These are phyloP conservation scores for Gouania willdenowi DNA, from an alignment of 2,797 vertebrate genomes.

Conservation along the genomic window DNA sequence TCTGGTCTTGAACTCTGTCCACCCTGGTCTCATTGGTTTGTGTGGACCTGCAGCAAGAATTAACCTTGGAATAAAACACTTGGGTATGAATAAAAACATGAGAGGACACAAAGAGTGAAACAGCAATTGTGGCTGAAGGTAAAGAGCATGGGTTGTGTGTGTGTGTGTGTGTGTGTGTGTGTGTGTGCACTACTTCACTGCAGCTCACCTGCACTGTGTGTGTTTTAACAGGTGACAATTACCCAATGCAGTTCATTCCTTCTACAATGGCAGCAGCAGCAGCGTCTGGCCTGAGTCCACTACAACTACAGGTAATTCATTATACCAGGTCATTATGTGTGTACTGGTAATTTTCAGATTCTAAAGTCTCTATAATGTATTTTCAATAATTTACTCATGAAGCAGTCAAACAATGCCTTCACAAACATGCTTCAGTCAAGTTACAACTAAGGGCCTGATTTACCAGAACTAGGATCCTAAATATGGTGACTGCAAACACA, in stretches of 20 bases:
- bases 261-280: constrained; percentile 98
- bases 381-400: no score
- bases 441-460: no score
- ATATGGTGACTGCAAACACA: no score
- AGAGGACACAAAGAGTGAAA: constrained; percentile 14
- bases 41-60: constrained; percentile 16
- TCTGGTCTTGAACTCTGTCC: constrained; percentile 13
- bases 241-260: constrained; percentile 99
- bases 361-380: no score
- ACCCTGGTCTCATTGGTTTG: constrained; percentile 8
- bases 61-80: constrained; percentile 36
- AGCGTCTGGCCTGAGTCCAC: constrained; percentile 96
- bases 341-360: no score
- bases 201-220: no score
- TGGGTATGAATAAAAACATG: constrained; percentile 47
- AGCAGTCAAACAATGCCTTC: no score
- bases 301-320: constrained; percentile 98
- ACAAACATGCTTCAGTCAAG: no score
- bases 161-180: no score
- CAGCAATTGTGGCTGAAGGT: background rate
- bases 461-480: no score
- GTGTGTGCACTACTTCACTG: constrained; percentile 58
- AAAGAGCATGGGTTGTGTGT: no score
- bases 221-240: constrained; percentile 95
- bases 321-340: no score